Conservation (phyloP, 2,797 vertebrate genomes). For the Aphelocoma californica region DNA sequence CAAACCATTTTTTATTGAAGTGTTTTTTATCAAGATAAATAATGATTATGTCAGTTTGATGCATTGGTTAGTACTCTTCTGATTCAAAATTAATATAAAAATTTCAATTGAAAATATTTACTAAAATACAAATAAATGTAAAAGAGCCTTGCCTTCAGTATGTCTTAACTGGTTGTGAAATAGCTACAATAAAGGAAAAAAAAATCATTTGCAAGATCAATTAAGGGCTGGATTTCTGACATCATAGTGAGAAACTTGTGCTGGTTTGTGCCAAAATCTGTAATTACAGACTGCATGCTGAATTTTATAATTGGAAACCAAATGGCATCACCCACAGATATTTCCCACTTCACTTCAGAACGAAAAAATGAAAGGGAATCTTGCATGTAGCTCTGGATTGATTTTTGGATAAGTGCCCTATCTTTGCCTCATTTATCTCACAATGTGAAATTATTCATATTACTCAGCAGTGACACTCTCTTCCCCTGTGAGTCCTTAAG, state of each 20-base stretch:
- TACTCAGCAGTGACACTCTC: neutral
- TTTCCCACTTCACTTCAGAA: conserved; percentile 6
- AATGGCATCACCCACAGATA: neutral
- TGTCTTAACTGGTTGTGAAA: neutral
- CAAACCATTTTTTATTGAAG: neutral
- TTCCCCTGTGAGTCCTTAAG: neutral
- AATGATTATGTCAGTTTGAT: neutral
- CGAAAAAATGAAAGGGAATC: neutral
- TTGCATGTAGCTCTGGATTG: neutral
- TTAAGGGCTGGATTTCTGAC: neutral
- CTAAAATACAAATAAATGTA: neutral
- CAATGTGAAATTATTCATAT: conserved; percentile 48
- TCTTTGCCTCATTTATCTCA: conserved; percentile 29
- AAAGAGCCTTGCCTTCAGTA: neutral
- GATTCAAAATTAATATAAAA: neutral
- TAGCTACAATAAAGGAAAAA: neutral
- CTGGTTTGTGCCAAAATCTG: neutral
- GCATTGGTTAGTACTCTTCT: neutral
- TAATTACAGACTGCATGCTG: neutral
- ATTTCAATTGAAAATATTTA: neutral
- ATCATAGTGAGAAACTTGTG: neutral
- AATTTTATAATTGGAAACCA: neutral
- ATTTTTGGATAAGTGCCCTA: conserved; percentile 44
- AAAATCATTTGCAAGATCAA: neutral
- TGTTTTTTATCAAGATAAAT: neutral